Evolutionary conservation across 2,113 vertebrate species (phyloP).

Genomic region (Hippocampus abdominalis): DNA sequence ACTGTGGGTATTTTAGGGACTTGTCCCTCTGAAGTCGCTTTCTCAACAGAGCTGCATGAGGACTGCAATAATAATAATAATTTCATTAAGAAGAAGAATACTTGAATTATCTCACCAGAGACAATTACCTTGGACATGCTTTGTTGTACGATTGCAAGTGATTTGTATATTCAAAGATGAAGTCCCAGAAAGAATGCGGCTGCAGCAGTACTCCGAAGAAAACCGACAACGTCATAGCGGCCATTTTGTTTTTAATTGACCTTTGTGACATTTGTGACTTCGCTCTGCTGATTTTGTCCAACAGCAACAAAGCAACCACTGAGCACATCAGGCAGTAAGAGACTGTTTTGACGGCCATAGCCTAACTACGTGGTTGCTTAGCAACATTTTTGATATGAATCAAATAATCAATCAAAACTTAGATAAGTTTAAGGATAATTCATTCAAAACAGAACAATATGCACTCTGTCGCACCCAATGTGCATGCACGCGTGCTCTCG

Average conservation of each 20-base stretch:
- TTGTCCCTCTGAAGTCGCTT: background rate
- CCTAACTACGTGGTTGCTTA: too few relatives aligned
- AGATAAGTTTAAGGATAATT: background rate
- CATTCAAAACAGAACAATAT: background rate
- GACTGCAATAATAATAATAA: conserved; percentile 4
- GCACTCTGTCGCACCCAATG: background rate
- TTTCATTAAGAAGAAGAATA: conserved; percentile 1
- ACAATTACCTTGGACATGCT: background rate
- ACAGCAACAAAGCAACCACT: background rate
- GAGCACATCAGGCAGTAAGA: too few relatives aligned
- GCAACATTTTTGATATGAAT: too few relatives aligned
- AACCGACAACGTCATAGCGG: too few relatives aligned
- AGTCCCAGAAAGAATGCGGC: background rate
- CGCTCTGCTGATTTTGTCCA: background rate
- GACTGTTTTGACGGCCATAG: too few relatives aligned
- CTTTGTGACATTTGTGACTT: background rate
- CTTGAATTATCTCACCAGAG: background rate
- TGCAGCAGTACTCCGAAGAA: background rate
- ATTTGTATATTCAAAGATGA: background rate
- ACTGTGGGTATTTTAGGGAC: background rate
- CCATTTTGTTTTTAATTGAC: background rate
- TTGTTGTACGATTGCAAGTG: background rate
- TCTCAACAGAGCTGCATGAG: too few relatives aligned
- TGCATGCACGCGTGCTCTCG: background rate
- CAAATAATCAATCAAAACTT: too few relatives aligned